phyloP scores from a whole-genome alignment of 2,888 invertebrate genomes.

The Scaptomyza flava region DNA sequence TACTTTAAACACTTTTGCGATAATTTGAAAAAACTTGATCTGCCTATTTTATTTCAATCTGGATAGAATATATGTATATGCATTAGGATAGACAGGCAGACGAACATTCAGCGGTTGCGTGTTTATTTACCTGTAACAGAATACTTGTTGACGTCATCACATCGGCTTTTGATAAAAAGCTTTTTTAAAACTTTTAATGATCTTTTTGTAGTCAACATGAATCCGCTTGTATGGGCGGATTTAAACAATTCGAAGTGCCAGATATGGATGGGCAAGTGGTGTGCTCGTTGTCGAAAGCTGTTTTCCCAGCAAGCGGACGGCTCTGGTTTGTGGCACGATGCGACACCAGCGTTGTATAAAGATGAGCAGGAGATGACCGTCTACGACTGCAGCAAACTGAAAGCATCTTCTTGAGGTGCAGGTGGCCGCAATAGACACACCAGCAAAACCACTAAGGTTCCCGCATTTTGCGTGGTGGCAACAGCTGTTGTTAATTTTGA shows the following conservation, averaged over 20 bases:
- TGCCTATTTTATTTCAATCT: too few relatives aligned
- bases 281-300: slow-evolving; percentile 40
- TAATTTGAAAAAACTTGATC: too few relatives aligned
- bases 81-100: not conserved
- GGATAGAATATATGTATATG: too few relatives aligned
- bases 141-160: not conserved
- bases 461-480: slow-evolving; percentile 44
- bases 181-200: not conserved
- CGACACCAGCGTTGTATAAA: slow-evolving; percentile 48
- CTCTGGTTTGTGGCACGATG: slow-evolving; percentile 38
- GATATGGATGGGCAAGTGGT: slow-evolving; percentile 60
- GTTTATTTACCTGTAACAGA: not conserved
- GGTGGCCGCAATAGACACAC: not conserved
- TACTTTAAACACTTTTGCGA: too few relatives aligned
- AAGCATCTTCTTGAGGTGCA: slow-evolving; percentile 37
- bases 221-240: slow-evolving; percentile 57
- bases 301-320: slow-evolving; percentile 8
- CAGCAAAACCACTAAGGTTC: not conserved
- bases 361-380: slow-evolving; percentile 53
- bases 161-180: slow-evolving; percentile 15
- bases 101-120: not conserved
- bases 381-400: slow-evolving; percentile 58
- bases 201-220: slow-evolving; percentile 44
- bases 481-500: slow-evolving; percentile 17
- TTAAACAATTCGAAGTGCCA: slow-evolving; percentile 52